These are phyloP conservation scores for Amphiprion clarkii DNA, from an alignment of 2,797 vertebrate species.

Conservation along the genomic window DNA sequence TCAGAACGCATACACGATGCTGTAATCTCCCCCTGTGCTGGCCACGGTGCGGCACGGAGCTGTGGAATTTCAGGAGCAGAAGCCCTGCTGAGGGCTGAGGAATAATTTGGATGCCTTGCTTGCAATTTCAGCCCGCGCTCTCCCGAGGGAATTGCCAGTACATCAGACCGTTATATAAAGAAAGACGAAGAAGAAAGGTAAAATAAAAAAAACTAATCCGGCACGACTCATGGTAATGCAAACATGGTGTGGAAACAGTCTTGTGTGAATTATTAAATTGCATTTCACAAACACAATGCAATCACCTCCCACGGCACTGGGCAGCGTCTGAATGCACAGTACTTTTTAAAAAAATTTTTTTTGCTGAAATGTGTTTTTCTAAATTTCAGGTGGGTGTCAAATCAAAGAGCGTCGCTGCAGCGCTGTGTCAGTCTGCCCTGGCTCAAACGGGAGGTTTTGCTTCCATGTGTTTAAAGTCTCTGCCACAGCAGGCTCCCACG, in stretches of 20 bases:
- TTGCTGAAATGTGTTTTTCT: conserved; percentile 28
- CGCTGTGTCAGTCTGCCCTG: conserved; percentile 37
- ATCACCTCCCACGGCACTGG: conserved; percentile 19
- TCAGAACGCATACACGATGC: conserved; percentile 60
- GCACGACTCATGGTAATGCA: conserved; percentile 12
- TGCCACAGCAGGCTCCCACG: conserved; percentile 33
- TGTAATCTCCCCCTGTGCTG: conserved; percentile 61
- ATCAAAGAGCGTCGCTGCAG: conserved; percentile 37
- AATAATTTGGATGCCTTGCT: conserved; percentile 68
- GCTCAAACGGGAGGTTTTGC: conserved; percentile 50
- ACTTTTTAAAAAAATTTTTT: conserved; percentile 20
- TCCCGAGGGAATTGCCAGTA: conserved; percentile 39
- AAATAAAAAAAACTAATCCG: conserved; percentile 20
- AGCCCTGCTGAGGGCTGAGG: conserved; percentile 65
- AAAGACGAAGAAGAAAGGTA: background rate
- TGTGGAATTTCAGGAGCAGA: conserved; percentile 59
- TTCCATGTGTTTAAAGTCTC: conserved; percentile 56
- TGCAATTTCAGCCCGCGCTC: conserved; percentile 63
- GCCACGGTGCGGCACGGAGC: conserved; percentile 28
- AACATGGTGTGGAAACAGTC: conserved; percentile 8
- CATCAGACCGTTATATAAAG: conserved; percentile 15
- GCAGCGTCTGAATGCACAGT: conserved; percentile 21
- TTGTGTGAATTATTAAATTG: conserved; percentile 47
- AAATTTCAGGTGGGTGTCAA: conserved; percentile 26
- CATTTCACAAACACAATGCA: conserved; percentile 45